These are phyloP conservation scores for Eleutherodactylus coqui DNA, from an alignment of 2,797 vertebrate species.

Conservation along the genomic window DNA sequence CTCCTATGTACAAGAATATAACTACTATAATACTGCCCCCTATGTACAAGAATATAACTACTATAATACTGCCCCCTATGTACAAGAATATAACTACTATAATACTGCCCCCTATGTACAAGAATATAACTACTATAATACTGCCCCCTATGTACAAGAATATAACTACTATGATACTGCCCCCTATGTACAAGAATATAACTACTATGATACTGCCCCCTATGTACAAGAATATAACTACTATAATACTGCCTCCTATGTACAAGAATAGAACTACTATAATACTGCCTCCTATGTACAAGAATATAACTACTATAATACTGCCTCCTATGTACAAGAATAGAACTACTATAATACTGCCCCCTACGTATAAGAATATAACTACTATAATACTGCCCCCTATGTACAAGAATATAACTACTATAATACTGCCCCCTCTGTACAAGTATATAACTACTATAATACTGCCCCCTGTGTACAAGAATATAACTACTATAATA, in stretches of 20 bases:
- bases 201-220: slow-evolving; percentile 8
- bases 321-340: background rate
- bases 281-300: background rate
- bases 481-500: slow-evolving; percentile 9
- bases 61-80: slow-evolving; percentile 6
- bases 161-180: slow-evolving; percentile 25
- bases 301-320: slow-evolving; percentile 7
- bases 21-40: slow-evolving; percentile 4
- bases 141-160: background rate
- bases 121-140: slow-evolving; percentile 3
- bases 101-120: background rate
- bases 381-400: background rate
- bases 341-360: slow-evolving; percentile 4
- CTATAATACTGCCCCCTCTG: slow-evolving; percentile 2
- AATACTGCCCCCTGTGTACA: background rate
- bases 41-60: slow-evolving; percentile 8
- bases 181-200: slow-evolving; percentile 14
- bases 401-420: slow-evolving; percentile 3
- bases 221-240: slow-evolving; percentile 21
- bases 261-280: slow-evolving; percentile 2
- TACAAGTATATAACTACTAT: slow-evolving; percentile 9
- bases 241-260: slow-evolving; percentile 16
- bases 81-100: slow-evolving; percentile 4
- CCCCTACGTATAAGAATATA: background rate
- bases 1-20: background rate